Evolutionary conservation across 2,888 invertebrate genomes (phyloP).

Genomic region (Xiphydria camelus): DNA sequence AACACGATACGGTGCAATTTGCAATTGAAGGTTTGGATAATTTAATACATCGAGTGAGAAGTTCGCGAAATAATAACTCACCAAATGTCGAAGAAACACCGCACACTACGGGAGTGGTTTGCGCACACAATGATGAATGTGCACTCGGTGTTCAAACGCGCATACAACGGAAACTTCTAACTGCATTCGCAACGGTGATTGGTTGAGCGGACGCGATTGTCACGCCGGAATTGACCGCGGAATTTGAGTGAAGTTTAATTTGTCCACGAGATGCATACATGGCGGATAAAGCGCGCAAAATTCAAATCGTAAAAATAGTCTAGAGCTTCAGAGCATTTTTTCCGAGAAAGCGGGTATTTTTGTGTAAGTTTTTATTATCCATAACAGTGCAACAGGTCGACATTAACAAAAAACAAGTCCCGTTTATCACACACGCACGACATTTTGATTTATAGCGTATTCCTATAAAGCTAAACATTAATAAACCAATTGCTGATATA

Average conservation of each 20-base stretch:
- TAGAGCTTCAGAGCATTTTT: too few relatives aligned
- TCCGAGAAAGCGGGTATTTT: too few relatives aligned
- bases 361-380: conserved; percentile 28
- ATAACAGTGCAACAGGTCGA: conserved; percentile 35
- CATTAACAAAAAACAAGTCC: conserved; percentile 28
- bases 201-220: conserved; percentile 16
- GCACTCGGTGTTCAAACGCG: conserved; percentile 39
- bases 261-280: too few relatives aligned
- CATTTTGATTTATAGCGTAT: conserved; percentile 13
- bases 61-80: too few relatives aligned
- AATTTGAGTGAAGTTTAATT: too few relatives aligned
- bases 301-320: too few relatives aligned
- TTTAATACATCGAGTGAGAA: too few relatives aligned
- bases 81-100: conserved; percentile 10
- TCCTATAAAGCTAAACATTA: conserved; percentile 18
- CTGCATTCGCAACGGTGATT: conserved; percentile 37
- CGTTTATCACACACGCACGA: conserved; percentile 26
- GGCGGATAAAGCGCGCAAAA: too few relatives aligned
- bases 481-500: not conserved
- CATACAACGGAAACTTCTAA: conserved; percentile 40
- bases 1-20: not conserved
- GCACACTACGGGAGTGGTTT: conserved; percentile 25
- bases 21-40: not conserved
- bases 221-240: not conserved
- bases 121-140: conserved; percentile 46